Conservation (phyloP, 2,888 invertebrate genomes). For the Piscicola geometra region DNA sequence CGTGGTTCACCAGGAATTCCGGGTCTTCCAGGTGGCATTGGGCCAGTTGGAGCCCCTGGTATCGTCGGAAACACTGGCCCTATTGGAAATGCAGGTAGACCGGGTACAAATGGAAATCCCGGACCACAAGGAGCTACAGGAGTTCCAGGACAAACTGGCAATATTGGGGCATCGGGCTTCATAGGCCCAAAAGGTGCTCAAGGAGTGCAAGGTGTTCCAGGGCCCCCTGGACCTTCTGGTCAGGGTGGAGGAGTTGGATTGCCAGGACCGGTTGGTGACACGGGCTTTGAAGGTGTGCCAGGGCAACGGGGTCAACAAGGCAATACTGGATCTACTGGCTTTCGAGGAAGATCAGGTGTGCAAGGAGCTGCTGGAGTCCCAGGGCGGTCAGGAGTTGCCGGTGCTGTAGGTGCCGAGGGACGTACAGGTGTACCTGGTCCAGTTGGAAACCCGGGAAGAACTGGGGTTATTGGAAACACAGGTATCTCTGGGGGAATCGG, state of each 20-base stretch:
- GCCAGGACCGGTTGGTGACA: constrained; percentile 39
- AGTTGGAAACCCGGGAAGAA: not conserved
- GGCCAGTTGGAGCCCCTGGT: not conserved
- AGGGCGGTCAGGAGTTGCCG: constrained; percentile 34
- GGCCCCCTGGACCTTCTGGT: constrained; percentile 20
- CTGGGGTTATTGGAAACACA: not conserved
- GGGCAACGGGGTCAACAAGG: constrained; percentile 10
- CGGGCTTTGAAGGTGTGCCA: constrained; percentile 38
- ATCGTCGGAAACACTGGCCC: constrained; percentile 7
- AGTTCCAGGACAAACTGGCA: constrained; percentile 25
- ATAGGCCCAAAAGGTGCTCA: constrained; percentile 27
- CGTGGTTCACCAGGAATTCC: not conserved
- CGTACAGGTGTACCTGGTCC: constrained; percentile 7
- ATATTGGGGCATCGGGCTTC: constrained; percentile 33
- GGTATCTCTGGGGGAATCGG: not conserved
- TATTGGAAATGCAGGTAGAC: constrained; percentile 27
- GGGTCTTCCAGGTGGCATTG: not conserved
- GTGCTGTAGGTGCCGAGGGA: constrained; percentile 16
- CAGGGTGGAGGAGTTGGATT: constrained; percentile 37
- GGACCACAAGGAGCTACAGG: constrained; percentile 27
- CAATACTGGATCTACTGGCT: not conserved
- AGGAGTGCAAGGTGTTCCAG: constrained; percentile 41
- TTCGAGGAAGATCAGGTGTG: not conserved
- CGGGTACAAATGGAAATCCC: constrained; percentile 38
- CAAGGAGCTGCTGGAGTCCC: not conserved